Percentiles rank a stretch among this genome's conserved stretches.
Evolutionary conservation across 2,113 vertebrate species (phyloP).

Genomic region (Onychorhynchus coronatus): DNA sequence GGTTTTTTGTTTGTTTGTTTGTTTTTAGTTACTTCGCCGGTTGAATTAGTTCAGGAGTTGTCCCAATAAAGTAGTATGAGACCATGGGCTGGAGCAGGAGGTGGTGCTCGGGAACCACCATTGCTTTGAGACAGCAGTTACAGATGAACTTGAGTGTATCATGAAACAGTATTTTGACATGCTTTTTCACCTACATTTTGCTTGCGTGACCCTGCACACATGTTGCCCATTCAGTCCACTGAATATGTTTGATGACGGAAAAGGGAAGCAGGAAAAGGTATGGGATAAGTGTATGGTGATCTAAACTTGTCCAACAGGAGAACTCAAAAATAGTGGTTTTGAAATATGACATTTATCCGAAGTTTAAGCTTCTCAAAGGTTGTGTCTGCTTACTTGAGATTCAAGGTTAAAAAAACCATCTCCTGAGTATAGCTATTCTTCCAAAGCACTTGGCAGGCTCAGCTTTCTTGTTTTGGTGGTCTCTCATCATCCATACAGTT

Average conservation of each 20-base stretch:
- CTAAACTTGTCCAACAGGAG: not conserved
- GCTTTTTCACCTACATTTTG: not conserved
- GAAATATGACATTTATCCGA: not conserved
- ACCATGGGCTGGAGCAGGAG: not conserved
- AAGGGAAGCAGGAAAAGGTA: not conserved
- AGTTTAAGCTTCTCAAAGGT: not conserved
- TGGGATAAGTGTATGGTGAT: not conserved
- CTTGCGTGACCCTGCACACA: not conserved
- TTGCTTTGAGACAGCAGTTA: not conserved
- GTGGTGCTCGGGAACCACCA: not conserved
- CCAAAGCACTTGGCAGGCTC: not conserved
- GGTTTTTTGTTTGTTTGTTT: not conserved
- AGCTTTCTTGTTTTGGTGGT: not conserved
- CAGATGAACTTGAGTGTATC: not conserved
- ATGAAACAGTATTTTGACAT: not conserved
- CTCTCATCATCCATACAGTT: rapidly evolving
- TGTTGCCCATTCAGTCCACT: not conserved
- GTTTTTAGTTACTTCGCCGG: not conserved
- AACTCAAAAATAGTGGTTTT: not conserved
- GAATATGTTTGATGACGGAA: not conserved
- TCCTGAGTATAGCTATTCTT: not conserved
- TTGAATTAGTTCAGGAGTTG: not conserved
- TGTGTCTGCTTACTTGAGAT: not conserved
- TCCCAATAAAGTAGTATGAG: not conserved
- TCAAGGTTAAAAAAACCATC: not conserved